A percentile compares a stretch with the other conserved stretches of the same genome.
These are phyloP conservation scores for Scaeva pyrastri DNA, from an alignment of 2,888 invertebrate genomes.

Conservation along the genomic window DNA sequence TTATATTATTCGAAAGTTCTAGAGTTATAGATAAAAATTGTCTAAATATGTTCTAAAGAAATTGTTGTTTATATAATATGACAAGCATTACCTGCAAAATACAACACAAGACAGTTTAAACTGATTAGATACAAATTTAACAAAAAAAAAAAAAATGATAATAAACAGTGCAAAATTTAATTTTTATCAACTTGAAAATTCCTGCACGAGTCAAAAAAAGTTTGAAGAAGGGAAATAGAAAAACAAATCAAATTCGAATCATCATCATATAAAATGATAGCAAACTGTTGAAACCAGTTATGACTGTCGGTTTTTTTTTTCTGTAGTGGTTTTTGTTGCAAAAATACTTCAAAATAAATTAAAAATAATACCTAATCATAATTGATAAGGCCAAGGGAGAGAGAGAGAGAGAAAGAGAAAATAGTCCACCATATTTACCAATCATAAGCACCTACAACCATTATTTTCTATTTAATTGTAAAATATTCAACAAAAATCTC, in stretches of 20 bases:
- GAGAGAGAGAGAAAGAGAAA: neutral
- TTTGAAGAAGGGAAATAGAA: neutral
- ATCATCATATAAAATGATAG: constrained; percentile 30
- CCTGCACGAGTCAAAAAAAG: neutral
- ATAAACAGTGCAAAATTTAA: constrained; percentile 49
- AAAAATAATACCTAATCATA: constrained; percentile 16
- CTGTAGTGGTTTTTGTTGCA: too few species aligned
- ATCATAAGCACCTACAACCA: neutral
- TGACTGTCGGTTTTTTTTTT: constrained; percentile 21
- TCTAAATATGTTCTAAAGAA: too few species aligned
- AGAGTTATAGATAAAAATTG: too few species aligned
- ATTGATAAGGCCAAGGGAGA: neutral
- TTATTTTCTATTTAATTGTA: neutral
- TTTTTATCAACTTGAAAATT: constrained; percentile 50
- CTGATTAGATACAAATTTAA: constrained; percentile 29
- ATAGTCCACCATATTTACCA: constrained; percentile 15
- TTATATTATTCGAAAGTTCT: too few species aligned
- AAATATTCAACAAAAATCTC: neutral
- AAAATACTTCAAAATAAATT: neutral
- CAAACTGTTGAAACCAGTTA: constrained; percentile 43
- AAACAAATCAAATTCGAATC: constrained; percentile 33
- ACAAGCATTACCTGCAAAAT: too few species aligned
- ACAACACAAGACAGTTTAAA: constrained; percentile 15
- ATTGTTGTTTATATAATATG: too few species aligned
- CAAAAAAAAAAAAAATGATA: constrained; percentile 18